Conservation (phyloP, 2,888 invertebrate species). For the Mythimna vitellina region DNA sequence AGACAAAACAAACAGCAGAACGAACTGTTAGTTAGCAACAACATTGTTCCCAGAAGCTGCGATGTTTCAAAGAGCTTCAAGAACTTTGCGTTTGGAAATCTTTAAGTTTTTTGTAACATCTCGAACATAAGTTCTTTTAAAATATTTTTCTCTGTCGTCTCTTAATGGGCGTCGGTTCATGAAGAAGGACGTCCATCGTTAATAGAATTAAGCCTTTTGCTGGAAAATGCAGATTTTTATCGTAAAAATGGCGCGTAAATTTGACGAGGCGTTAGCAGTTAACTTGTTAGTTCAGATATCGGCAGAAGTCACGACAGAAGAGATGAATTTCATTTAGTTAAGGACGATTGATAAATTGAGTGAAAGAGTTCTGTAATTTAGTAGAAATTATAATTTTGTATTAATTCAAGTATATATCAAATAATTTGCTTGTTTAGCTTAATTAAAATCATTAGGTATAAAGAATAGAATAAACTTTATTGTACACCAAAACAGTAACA, state of each 20-base stretch:
- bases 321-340: neutral
- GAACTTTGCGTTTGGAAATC: slow-evolving; percentile 37
- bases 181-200: slow-evolving; percentile 19
- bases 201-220: slow-evolving; percentile 51
- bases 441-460: neutral
- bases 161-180: slow-evolving; percentile 17
- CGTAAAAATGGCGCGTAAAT: slow-evolving; percentile 21
- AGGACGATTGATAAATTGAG: neutral
- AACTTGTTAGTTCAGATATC: slow-evolving; percentile 16
- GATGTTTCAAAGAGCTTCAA: slow-evolving; percentile 30
- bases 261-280: slow-evolving; percentile 13
- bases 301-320: slow-evolving; percentile 22
- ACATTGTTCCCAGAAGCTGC: slow-evolving; percentile 17
- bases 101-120: slow-evolving; percentile 37
- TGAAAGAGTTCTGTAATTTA: neutral
- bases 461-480: no score
- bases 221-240: slow-evolving; percentile 53
- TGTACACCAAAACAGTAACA: no score
- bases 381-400: neutral
- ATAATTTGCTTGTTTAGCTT: neutral
- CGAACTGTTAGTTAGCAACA: slow-evolving; percentile 35
- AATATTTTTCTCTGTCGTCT: slow-evolving; percentile 24
- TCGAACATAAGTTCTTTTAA: slow-evolving; percentile 30
- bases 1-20: slow-evolving; percentile 30
- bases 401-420: no score